These are phyloP conservation scores for Tridacna gigas DNA, from an alignment of 2,888 invertebrate genomes.

Conservation along the genomic window DNA sequence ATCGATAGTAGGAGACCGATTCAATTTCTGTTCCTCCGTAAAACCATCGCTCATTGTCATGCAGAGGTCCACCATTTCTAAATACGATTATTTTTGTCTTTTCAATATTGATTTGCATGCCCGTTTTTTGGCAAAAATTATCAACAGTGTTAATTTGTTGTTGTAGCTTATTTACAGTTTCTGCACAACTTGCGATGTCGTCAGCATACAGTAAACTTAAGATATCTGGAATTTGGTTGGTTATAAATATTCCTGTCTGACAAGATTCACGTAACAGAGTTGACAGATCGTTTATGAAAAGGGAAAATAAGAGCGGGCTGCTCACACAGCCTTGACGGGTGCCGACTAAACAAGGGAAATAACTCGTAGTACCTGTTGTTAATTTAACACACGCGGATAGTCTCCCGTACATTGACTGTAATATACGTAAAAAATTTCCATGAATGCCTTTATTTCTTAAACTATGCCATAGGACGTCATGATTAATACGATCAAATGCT, in stretches of 20 bases:
- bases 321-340: constrained; percentile 20
- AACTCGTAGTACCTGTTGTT: not conserved
- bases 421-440: not conserved
- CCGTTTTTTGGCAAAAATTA: constrained; percentile 15
- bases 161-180: constrained; percentile 19
- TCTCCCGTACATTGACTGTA: not conserved
- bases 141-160: constrained; percentile 22
- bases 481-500: constrained; percentile 5
- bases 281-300: constrained; percentile 20
- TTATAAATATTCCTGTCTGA: constrained; percentile 16
- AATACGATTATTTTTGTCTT: constrained; percentile 9
- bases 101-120: constrained; percentile 15
- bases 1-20: not conserved
- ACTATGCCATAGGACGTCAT: not conserved
- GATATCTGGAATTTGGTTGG: constrained; percentile 11
- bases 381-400: not conserved
- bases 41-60: constrained; percentile 6
- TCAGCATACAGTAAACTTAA: constrained; percentile 14
- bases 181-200: constrained; percentile 14
- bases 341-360: constrained; percentile 13
- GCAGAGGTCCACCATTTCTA: constrained; percentile 16
- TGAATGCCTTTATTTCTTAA: not conserved
- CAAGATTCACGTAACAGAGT: constrained; percentile 2
- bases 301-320: constrained; percentile 15
- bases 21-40: constrained; percentile 16